These are phyloP conservation scores for Australoheros scitulus DNA, from an alignment of 2,113 vertebrate species.

Conservation along the genomic window DNA sequence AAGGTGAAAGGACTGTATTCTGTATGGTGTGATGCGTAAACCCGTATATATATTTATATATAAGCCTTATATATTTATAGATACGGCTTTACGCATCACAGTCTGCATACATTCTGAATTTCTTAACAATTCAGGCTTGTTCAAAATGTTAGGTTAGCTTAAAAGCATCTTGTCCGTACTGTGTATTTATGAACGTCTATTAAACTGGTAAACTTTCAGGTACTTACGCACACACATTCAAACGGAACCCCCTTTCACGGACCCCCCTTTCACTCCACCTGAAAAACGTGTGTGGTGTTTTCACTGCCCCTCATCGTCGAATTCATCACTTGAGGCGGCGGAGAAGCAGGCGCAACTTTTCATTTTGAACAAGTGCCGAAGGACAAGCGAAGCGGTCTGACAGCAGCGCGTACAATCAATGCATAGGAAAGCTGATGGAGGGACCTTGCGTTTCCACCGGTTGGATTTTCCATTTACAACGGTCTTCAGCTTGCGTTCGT, in stretches of 20 bases:
- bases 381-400: background rate
- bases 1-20: background rate
- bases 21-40: background rate
- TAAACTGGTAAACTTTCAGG: conserved; percentile 14
- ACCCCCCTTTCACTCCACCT: background rate
- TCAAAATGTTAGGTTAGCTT: background rate
- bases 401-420: background rate
- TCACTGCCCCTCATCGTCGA: background rate
- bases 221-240: background rate
- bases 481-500: background rate
- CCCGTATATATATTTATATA: no score
- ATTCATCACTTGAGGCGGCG: conserved; percentile 1
- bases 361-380: background rate
- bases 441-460: background rate
- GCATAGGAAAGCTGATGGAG: background rate
- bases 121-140: background rate
- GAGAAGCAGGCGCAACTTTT: conserved; percentile 42
- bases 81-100: background rate
- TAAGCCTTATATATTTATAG: no score
- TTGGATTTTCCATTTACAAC: background rate
- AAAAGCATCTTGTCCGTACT: background rate
- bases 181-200: background rate
- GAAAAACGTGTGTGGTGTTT: background rate
- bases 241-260: background rate
- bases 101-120: background rate